A percentile compares a stretch with the other conserved stretches of the same genome.
These are phyloP conservation scores for Saguinus midas DNA, from an alignment of 2,113 vertebrate genomes.

Conservation along the genomic window DNA sequence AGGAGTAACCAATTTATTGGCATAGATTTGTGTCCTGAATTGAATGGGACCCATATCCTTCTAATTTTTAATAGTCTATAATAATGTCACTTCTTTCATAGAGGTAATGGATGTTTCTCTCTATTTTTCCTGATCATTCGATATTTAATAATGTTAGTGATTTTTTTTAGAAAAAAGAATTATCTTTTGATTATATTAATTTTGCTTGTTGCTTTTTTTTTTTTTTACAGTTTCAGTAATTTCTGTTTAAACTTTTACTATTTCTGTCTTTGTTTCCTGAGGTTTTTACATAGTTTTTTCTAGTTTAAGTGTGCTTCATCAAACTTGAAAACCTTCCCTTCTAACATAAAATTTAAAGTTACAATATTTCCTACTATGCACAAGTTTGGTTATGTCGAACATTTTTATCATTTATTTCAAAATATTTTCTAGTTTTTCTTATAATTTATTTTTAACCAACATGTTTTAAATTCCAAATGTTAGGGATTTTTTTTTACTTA, in stretches of 20 bases:
- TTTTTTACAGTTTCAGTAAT: neutral
- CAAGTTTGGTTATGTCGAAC: neutral
- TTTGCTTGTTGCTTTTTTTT: neutral
- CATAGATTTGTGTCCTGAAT: neutral
- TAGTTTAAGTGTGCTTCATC: neutral
- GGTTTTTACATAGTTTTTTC: neutral
- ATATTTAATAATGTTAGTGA: neutral
- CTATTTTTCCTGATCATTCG: neutral
- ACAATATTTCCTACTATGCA: neutral
- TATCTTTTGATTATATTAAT: neutral
- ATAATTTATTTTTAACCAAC: neutral
- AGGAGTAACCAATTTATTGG: neutral
- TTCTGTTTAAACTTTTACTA: neutral
- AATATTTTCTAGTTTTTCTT: neutral
- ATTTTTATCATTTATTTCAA: neutral
- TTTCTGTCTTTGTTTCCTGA: neutral
- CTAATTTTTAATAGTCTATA: neutral
- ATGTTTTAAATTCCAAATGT: neutral
- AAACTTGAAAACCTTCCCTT: neutral
- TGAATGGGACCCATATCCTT: neutral
- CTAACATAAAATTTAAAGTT: neutral
- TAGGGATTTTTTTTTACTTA: neutral
- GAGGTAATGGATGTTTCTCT: neutral
- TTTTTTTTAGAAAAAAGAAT: neutral
- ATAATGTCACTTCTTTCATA: neutral